These are phyloP conservation scores for Panthera uncia DNA, from an alignment of 2,113 vertebrate genomes.

Conservation along the genomic window DNA sequence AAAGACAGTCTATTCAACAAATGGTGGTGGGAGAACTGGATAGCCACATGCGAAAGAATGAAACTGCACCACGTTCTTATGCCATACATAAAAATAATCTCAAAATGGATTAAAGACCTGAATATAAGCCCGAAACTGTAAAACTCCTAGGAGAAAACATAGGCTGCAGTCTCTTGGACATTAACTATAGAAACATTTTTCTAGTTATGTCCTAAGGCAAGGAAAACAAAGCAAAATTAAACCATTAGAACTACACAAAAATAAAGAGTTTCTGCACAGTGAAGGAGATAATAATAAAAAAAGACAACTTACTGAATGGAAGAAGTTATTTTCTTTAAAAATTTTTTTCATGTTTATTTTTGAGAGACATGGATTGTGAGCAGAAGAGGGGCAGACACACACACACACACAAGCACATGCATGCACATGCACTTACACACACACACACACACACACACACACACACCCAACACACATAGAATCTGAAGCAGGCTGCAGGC, in stretches of 20 bases:
- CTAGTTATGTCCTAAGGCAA: background rate
- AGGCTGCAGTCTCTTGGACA: background rate
- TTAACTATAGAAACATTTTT: background rate
- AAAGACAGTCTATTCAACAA: background rate
- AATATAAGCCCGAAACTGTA: background rate
- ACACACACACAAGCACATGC: too few relatives aligned
- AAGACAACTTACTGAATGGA: background rate
- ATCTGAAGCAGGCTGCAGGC: too few relatives aligned
- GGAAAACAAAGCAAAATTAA: background rate
- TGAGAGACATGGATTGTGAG: too few relatives aligned
- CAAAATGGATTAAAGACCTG: background rate
- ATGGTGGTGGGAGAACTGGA: background rate
- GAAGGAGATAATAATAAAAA: background rate
- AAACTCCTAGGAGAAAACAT: background rate
- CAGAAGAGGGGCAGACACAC: too few relatives aligned
- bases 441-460: too few relatives aligned
- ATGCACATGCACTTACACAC: too few relatives aligned
- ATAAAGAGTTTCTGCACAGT: background rate
- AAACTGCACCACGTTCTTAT: background rate
- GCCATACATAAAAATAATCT: background rate
- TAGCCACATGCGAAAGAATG: background rate
- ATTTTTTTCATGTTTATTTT: too few relatives aligned
- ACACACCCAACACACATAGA: too few relatives aligned
- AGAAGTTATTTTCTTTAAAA: background rate
- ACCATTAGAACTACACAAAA: background rate